These are phyloP conservation scores for Anodontia alba DNA, from an alignment of 2,888 invertebrate species.

Conservation along the genomic window DNA sequence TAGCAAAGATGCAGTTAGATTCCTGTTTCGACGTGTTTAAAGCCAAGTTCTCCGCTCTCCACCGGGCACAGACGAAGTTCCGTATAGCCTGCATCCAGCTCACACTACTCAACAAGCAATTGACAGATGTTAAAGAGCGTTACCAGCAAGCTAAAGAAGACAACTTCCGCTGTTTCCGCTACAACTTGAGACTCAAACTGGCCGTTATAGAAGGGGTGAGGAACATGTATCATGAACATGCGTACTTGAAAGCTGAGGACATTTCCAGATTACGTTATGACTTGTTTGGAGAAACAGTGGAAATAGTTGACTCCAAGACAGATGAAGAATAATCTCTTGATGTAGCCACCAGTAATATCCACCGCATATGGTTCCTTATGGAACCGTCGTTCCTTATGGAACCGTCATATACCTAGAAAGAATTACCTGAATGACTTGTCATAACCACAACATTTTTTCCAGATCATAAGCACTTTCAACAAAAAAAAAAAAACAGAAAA, in stretches of 20 bases:
- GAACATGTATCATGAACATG: constrained; percentile 79
- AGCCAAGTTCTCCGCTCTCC: constrained; percentile 13
- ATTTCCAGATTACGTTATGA: constrained; percentile 56
- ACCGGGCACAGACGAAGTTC: constrained; percentile 63
- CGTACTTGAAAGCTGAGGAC: constrained; percentile 67
- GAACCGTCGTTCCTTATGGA: too few relatives aligned
- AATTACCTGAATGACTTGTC: too few relatives aligned
- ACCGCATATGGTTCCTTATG: background rate
- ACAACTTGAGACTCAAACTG: constrained; percentile 70
- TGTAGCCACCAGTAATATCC: background rate
- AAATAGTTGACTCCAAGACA: constrained; percentile 23
- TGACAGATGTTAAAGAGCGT: constrained; percentile 63
- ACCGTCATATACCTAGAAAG: background rate
- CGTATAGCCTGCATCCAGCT: constrained; percentile 71
- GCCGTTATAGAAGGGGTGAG: constrained; percentile 73
- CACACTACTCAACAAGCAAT: constrained; percentile 65
- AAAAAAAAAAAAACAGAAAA: too few relatives aligned
- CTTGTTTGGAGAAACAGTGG: constrained; percentile 36
- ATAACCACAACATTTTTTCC: too few relatives aligned
- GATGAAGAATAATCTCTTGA: background rate
- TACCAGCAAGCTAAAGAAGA: constrained; percentile 67
- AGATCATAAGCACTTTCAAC: too few relatives aligned
- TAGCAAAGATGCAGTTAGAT: too few relatives aligned
- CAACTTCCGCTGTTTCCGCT: constrained; percentile 70
- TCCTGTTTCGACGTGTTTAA: too few relatives aligned